Base-by-base conservation (phyloP, 1,140 invertebrate species). In the Zaprionus inermis region DNA sequence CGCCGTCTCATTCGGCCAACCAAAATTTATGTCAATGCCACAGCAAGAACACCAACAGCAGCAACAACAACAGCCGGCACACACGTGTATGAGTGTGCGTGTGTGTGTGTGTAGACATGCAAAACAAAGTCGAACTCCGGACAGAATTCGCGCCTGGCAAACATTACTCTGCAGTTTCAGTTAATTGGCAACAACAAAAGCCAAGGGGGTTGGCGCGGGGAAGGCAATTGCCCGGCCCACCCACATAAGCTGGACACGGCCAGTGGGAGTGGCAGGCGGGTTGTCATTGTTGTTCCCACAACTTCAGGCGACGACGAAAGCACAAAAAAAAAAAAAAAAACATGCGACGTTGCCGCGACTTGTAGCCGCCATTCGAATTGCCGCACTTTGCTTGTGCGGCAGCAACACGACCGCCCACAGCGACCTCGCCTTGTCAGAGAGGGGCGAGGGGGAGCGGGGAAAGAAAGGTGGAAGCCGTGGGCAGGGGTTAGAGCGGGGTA, bases 91-190 rank as follows among this genome's bases (percentile, higher is more conserved):
- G 30, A 22, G 14, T 44, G 44, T 14, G 59, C 14, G 65, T 51
- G 20, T 58, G 24, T 55, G 49, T 61, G 36, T 70, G 51, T 69
- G 49, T 34, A 24, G 34, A 72, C 68, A 71, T 72, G 68, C 69
- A 72, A 64, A 71, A 76, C 36, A 51, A 66, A 68, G 56, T 61
- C 61, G 30, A 68, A 76, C 69, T 72, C 41, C 57, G 34, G 49
- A 24, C 46, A 20, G 38, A 59, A 60, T 54, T 74, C 60, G 68
- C 64, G 67, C 77, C 68, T 65, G 57, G 68, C 69, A 76, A 84
- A 88, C 80, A 88, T 88, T 88, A 89, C 84, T 84, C 84, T 89
- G 85, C 84, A 88, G 76, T 88, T 88, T 89, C 71, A 74, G 84
- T 89, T 88, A 88, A 88, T 88, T 88, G 84, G 84, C 83, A 88